Base-by-base conservation (phyloP, 2,888 invertebrate genomes). In the Oscheius onirici region DNA sequence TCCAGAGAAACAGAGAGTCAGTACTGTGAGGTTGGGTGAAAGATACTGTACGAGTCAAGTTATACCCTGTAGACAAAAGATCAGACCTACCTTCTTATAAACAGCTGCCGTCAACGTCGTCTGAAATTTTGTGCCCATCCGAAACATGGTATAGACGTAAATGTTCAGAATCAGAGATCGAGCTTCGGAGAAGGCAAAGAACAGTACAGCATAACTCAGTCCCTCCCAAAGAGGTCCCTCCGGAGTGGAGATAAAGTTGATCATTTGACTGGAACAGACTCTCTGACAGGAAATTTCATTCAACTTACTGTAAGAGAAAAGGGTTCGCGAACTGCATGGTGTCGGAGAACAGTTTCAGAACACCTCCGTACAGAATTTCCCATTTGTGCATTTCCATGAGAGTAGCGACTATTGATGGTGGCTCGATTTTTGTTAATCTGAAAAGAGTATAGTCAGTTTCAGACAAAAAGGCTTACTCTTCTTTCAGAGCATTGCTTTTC, bases 371-470 rank as follows among this genome's bases (percentile, higher is more conserved):
- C 0, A 95, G 75, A 87, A 95, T 94, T 70, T 93, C 92, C 0
- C 92, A 92, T 58, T 95, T 94, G 88, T 95, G 97, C 5, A 95
- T 93, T 87, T 92, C 92, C 79, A 93, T 91, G 54, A 99, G 90
- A 0, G 94, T 93, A 40, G 92, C 92, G 85, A 95, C 89, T 81
- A 97, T 92, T 0, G 94, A 95, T 0, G 94, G 93, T 63, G 91
- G 91, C 52, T 79, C 78, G 26, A 74, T 72, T 15, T 63, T 61
- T 11, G 34, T 6, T n/a, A n/a, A n/a, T n/a, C n/a, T n/a, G n/a
- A n/a, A n/a, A n/a, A n/a, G n/a, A n/a, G n/a, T n/a, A n/a, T 20
- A n/a, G 10, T 49, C 11, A 3, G 40, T 6, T n/a, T 34, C 28
- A 34, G 10, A 57, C 34, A 28, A 43, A 43, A 51, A n/a, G 11